phyloP scores from a whole-genome alignment of 30 jellyfish, hydroid and myxozoan genomes.

The Mastigias papua region DNA sequence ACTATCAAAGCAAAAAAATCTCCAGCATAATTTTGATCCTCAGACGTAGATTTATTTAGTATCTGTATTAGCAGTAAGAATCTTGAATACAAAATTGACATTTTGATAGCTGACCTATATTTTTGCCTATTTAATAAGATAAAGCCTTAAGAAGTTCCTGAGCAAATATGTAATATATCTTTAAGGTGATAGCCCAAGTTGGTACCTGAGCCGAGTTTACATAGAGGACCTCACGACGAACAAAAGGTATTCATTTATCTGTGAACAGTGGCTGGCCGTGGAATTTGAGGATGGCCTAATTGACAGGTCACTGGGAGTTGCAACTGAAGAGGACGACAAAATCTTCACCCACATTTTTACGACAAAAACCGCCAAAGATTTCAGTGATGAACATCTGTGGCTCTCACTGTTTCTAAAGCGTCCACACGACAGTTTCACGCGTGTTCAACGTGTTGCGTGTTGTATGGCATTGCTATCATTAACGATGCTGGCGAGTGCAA shows the following conservation, averaged over 20 bases:
- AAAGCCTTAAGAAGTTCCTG: too few relatives aligned
- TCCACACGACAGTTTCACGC: constrained; percentile 84
- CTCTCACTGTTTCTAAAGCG: constrained; percentile 68
- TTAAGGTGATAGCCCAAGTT: constrained; percentile 60
- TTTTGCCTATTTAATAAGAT: too few relatives aligned
- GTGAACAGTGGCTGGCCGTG: constrained; percentile 77
- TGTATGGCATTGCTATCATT: constrained; percentile 69
- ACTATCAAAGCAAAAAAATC: too few relatives aligned
- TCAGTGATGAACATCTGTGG: constrained; percentile 79
- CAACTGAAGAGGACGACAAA: constrained; percentile 43
- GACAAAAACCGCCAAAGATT: constrained; percentile 61
- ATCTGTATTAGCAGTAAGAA: too few relatives aligned
- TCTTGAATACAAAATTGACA: too few relatives aligned
- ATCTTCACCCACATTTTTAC: constrained; percentile 64
- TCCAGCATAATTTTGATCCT: too few relatives aligned
- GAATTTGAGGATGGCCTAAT: constrained; percentile 65
- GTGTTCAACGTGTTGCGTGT: constrained; percentile 85
- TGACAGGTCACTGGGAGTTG: constrained; percentile 29
- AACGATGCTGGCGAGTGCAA: constrained; percentile 91
- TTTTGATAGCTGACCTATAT: too few relatives aligned
- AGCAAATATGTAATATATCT: too few relatives aligned
- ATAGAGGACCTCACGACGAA: constrained; percentile 61
- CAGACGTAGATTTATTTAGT: too few relatives aligned
- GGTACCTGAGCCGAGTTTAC: constrained; percentile 68
- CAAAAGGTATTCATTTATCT: constrained; percentile 52